Percentiles rank a stretch among this genome's conserved stretches.
Conservation (phyloP, 2,113 vertebrate genomes). For the Varanus salvator region DNA sequence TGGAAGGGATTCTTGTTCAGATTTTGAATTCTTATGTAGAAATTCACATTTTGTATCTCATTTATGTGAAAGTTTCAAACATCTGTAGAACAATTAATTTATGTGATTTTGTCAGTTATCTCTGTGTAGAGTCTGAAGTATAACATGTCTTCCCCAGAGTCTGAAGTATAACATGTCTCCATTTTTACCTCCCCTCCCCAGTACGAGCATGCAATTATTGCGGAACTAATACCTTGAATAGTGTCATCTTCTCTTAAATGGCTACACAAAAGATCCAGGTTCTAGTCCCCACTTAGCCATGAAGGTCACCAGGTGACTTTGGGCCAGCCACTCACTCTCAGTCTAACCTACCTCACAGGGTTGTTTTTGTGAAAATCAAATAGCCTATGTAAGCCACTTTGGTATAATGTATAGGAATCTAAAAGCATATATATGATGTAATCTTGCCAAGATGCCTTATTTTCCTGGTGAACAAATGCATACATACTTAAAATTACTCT, state of each 20-base stretch:
- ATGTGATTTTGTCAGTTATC: not conserved
- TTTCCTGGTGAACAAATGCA: conserved; percentile 34
- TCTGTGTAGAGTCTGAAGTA: not conserved
- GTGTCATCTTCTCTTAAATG: not conserved
- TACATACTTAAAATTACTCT: conserved; percentile 44
- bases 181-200: not conserved
- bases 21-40: not conserved
- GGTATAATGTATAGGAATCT: conserved; percentile 3
- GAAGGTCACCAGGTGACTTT: no score
- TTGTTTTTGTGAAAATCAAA: no score
- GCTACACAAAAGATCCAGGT: not conserved
- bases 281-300: no score
- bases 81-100: not conserved
- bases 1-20: not conserved
- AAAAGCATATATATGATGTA: conserved; percentile 12
- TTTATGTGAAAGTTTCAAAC: not conserved
- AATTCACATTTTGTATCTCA: not conserved
- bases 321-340: no score
- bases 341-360: no score
- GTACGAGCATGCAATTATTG: not conserved
- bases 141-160: not conserved
- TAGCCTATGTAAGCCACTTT: no score
- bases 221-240: not conserved
- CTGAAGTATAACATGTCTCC: not conserved
- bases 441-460: conserved; percentile 43